These are phyloP conservation scores for Lepidurus apus DNA, from an alignment of 1,140 invertebrate genomes.

Conservation along the genomic window DNA sequence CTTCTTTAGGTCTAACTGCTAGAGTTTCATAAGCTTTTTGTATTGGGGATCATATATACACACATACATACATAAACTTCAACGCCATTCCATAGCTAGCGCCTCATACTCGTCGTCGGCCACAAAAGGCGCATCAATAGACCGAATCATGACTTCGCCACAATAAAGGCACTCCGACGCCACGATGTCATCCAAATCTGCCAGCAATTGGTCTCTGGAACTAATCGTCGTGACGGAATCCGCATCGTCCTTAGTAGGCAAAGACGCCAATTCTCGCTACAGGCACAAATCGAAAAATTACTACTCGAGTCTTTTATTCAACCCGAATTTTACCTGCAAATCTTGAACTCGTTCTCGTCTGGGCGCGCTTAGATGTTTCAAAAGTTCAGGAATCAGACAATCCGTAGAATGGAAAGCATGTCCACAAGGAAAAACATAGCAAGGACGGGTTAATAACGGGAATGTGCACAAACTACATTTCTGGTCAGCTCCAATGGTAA, in stretches of 20 bases:
- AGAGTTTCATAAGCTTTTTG: not conserved
- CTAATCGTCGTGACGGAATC: constrained; percentile 56
- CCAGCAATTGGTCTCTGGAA: constrained; percentile 61
- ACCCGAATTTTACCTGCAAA: constrained; percentile 45
- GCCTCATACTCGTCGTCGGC: constrained; percentile 27
- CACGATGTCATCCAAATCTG: constrained; percentile 81
- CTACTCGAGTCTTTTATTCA: not conserved
- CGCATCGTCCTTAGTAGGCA: constrained; percentile 49
- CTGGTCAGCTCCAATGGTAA: constrained; percentile 67
- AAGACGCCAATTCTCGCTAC: constrained; percentile 48
- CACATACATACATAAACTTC: not conserved
- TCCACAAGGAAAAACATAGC: constrained; percentile 91
- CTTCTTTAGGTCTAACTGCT: constrained; percentile 22
- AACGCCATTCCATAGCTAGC: not conserved
- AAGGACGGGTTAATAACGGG: constrained; percentile 72
- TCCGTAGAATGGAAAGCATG: constrained; percentile 86
- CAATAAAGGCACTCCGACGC: constrained; percentile 90
- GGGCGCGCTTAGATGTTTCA: constrained; percentile 55
- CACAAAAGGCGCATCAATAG: constrained; percentile 30
- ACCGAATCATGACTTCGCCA: constrained; percentile 81
- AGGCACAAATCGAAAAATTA: not conserved
- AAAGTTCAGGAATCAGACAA: constrained; percentile 77
- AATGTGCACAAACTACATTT: constrained; percentile 74
- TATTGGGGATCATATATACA: constrained; percentile 23
- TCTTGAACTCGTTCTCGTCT: constrained; percentile 49